Conservation (phyloP, 2,113 vertebrate genomes). For the Brachionichthys hirsutus region DNA sequence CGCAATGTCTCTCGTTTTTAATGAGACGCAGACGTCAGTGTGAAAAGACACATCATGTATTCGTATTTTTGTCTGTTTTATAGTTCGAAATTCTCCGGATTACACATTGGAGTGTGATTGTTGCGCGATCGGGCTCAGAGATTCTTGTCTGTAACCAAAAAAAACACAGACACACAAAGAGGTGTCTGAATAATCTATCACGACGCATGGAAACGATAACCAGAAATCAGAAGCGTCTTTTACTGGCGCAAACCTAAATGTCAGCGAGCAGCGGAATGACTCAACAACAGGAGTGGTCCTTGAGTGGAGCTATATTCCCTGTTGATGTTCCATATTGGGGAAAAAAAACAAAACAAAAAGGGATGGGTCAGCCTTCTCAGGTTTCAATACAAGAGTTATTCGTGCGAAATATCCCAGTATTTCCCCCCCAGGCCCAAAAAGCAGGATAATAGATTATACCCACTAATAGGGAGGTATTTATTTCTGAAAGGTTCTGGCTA, state of each 20-base stretch:
- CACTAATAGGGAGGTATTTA: not conserved
- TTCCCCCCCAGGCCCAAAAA: too few species aligned
- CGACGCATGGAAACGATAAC: not conserved
- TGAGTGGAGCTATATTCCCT: constrained; percentile 31
- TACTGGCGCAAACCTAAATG: constrained; percentile 26
- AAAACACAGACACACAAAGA: constrained; percentile 43
- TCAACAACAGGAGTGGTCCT: constrained; percentile 36
- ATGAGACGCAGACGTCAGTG: constrained; percentile 37
- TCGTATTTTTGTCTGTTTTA: constrained; percentile 23
- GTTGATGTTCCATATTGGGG: constrained; percentile 57
- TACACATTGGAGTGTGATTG: constrained; percentile 41
- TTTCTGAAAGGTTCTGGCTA: constrained; percentile 12
- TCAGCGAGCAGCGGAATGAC: constrained; percentile 32
- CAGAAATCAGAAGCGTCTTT: constrained; percentile 17
- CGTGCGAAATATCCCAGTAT: not conserved
- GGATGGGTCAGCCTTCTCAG: constrained; percentile 69
- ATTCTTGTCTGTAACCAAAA: constrained; percentile 10
- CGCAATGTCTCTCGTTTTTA: constrained; percentile 41
- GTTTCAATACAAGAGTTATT: constrained; percentile 55
- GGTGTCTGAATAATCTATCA: constrained; percentile 34
- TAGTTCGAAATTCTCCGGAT: constrained; percentile 1
- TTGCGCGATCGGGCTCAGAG: constrained; percentile 24
- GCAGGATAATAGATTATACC: not conserved
- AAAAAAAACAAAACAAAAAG: constrained; percentile 58
- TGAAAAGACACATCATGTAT: constrained; percentile 6